These are phyloP conservation scores for Coenonympha arcania DNA, from an alignment of 2,888 invertebrate genomes.

Conservation along the genomic window DNA sequence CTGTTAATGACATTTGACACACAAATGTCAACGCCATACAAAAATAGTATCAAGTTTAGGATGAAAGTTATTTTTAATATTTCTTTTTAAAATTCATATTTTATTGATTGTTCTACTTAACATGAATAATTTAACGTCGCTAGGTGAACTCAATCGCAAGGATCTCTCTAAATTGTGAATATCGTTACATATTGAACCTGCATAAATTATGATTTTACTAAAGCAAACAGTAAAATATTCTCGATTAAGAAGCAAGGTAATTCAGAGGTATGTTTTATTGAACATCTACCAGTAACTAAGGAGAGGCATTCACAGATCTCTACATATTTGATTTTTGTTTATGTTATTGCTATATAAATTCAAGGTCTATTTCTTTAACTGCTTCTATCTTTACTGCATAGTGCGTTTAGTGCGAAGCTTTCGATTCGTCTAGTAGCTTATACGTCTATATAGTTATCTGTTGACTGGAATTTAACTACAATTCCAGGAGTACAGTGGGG, in stretches of 20 bases:
- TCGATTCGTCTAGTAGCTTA: background rate
- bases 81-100: constrained; percentile 42
- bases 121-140: constrained; percentile 39
- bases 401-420: background rate
- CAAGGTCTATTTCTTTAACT: background rate
- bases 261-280: constrained; percentile 56
- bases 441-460: background rate
- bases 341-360: constrained; percentile 4
- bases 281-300: constrained; percentile 26
- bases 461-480: background rate
- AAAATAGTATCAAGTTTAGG: constrained; percentile 65
- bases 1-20: too few relatives aligned
- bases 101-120: constrained; percentile 32
- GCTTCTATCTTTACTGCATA: background rate
- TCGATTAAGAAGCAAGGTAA: constrained; percentile 56
- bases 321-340: constrained; percentile 10
- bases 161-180: constrained; percentile 37
- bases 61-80: constrained; percentile 70
- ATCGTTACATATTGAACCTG: constrained; percentile 44
- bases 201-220: constrained; percentile 67
- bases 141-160: constrained; percentile 36
- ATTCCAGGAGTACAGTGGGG: constrained; percentile 48
- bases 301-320: background rate
- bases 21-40: constrained; percentile 40
- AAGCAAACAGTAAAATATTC: constrained; percentile 60